These are phyloP conservation scores for Oreotrochilus melanogaster DNA, from an alignment of 2,113 vertebrate genomes.

Conservation along the genomic window DNA sequence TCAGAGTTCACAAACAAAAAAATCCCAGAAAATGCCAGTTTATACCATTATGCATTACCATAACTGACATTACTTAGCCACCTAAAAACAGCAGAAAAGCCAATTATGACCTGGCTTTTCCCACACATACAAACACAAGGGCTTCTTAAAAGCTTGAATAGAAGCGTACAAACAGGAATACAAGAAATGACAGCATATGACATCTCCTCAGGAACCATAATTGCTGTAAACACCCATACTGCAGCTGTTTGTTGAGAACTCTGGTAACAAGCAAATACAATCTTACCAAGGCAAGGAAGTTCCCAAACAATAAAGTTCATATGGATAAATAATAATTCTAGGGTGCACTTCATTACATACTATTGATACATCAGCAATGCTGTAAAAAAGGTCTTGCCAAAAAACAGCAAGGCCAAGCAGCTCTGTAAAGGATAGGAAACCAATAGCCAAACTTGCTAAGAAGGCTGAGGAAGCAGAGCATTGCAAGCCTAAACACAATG, in stretches of 20 bases:
- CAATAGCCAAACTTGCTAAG: accelerated
- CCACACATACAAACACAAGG: not conserved
- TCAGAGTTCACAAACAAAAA: no score
- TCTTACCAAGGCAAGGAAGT: not conserved
- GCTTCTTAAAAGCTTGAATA: not conserved
- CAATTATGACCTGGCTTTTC: not conserved
- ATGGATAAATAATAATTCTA: not conserved
- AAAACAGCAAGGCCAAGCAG: not conserved
- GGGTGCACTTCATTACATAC: not conserved
- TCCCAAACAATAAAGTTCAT: not conserved
- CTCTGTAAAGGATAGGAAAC: accelerated
- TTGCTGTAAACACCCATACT: not conserved
- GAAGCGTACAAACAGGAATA: not conserved
- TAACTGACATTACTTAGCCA: not conserved
- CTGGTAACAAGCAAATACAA: not conserved
- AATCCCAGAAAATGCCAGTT: accelerated
- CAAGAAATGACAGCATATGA: not conserved
- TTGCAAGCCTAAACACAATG: not conserved
- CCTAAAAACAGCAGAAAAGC: not conserved
- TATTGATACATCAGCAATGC: accelerated
- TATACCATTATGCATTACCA: not conserved
- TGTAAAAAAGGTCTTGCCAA: not conserved
- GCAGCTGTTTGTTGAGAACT: not conserved
- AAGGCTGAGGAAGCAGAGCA: accelerated
- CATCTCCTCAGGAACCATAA: not conserved